Evolutionary conservation across 2,888 invertebrate genomes (phyloP), one percentile per base, ranked within the genome.

Genomic region (Acleris emargana): DNA sequence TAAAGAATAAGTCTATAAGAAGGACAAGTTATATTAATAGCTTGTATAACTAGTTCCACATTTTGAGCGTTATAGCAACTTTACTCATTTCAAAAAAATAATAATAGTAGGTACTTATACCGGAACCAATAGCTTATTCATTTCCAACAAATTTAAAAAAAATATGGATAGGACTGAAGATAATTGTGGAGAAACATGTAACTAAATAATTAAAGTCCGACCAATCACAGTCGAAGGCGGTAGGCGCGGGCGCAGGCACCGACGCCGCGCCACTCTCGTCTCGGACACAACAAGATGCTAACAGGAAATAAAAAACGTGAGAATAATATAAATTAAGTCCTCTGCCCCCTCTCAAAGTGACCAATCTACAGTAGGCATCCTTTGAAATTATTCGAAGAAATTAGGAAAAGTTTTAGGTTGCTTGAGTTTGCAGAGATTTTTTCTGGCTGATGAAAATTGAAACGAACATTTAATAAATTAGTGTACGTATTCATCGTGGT

Each of bases 231-330:
- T 60, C 28, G 52, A 50, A 42, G 54, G 49, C 58, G 28, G 38
- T 13, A 38, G 13, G 38, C 28, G 62, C 45, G 45, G 45, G 38
- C 38, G 38, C 38, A 67, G 66, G 66, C 52, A 45, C 58, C 49
- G 68, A 67, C 67, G 69, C 67, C 49, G 55, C 60, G 53, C 38
- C 38, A 13, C 38, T 62, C 50, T 62, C 60, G 55, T 51, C 66
- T 50, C 57, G 72, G 71, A 72, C 73, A 75, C 70, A 70, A 74
- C 72, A 72, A 82, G 80, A 82, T 80, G 76, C 82, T 77, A 86
- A 83, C 83, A 88, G 90, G 89, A 91, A 88, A 89, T 86, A 86
- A 87, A 84, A 87, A 83, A 84, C 88, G 90, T 90, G 91, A 90
- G 89, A 89, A 88, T 88, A 86, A 87, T 90, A 90, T 87, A 90